These are phyloP conservation scores for Percopsis transmontana DNA, from an alignment of 2,113 vertebrate species.

Conservation along the genomic window DNA sequence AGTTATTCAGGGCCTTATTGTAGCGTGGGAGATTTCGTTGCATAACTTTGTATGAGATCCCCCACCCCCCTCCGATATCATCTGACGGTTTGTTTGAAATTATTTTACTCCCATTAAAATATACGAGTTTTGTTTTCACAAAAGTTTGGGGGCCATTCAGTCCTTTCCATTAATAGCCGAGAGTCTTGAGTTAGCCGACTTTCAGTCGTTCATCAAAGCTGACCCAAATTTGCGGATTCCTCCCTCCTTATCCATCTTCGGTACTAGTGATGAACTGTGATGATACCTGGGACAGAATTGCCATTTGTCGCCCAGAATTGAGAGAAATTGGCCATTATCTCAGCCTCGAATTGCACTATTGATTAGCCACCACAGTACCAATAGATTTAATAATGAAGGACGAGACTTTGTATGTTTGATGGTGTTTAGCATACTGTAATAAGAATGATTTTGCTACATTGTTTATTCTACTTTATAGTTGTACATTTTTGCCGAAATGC, in stretches of 20 bases:
- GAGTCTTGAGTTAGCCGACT: not conserved
- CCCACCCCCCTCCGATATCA: not conserved
- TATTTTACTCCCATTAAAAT: not conserved
- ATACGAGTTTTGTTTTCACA: not conserved
- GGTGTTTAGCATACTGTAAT: too few relatives aligned
- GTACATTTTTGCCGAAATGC: too few relatives aligned
- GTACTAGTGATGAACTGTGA: not conserved
- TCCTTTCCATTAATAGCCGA: constrained; percentile 1
- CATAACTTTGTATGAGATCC: not conserved
- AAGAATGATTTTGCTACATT: too few relatives aligned
- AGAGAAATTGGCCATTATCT: not conserved
- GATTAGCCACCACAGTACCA: not conserved
- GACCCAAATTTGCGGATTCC: not conserved
- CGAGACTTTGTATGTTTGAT: too few relatives aligned
- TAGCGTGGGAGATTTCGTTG: too few relatives aligned
- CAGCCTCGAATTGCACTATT: too few relatives aligned
- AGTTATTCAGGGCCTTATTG: constrained; percentile 4
- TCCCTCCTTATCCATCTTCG: not conserved
- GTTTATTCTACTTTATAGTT: too few relatives aligned
- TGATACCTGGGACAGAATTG: not conserved
- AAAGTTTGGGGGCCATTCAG: not conserved
- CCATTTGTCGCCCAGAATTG: not conserved
- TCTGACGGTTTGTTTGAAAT: too few relatives aligned
- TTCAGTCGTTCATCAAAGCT: not conserved
- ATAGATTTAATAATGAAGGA: too few relatives aligned